Conservation (phyloP, 64 coral and sea anemone genomes). For the Montipora sp. region DNA sequence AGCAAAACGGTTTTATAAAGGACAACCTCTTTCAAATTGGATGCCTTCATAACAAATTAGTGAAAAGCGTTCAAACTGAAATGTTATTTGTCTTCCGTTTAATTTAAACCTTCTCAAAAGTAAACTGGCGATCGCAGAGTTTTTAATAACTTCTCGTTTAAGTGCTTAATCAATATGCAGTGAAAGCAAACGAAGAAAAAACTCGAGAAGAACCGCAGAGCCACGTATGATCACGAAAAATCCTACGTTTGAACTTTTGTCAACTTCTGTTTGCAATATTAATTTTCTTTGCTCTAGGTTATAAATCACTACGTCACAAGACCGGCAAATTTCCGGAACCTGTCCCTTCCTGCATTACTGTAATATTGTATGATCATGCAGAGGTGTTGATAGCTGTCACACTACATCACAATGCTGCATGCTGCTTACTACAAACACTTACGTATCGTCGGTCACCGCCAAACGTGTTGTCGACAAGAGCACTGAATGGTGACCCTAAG, state of each 20-base stretch:
- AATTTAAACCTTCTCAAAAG: conserved; percentile 27
- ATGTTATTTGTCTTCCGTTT: conserved; percentile 41
- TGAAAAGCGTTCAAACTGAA: background rate
- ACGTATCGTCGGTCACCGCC: background rate
- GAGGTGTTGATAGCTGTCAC: background rate
- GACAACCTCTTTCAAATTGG: background rate
- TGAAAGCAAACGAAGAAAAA: background rate
- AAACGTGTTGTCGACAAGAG: background rate
- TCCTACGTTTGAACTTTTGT: background rate
- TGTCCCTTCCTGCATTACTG: background rate
- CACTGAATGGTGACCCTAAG: background rate
- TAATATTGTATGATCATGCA: background rate
- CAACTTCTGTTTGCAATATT: conserved; percentile 2
- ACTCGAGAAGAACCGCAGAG: background rate
- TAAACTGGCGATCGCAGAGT: background rate
- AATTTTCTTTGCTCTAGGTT: background rate
- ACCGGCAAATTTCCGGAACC: background rate
- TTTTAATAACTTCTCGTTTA: background rate
- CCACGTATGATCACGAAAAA: background rate
- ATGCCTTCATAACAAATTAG: conserved; percentile 17
- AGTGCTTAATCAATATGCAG: background rate
- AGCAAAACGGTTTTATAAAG: background rate
- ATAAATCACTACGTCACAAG: background rate
- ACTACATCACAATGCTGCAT: too few species aligned
- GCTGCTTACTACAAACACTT: background rate